Evolutionary conservation across 2,888 invertebrate genomes (phyloP), one percentile per base, ranked within the genome.

Genomic region (Nomada ferruginata): DNA sequence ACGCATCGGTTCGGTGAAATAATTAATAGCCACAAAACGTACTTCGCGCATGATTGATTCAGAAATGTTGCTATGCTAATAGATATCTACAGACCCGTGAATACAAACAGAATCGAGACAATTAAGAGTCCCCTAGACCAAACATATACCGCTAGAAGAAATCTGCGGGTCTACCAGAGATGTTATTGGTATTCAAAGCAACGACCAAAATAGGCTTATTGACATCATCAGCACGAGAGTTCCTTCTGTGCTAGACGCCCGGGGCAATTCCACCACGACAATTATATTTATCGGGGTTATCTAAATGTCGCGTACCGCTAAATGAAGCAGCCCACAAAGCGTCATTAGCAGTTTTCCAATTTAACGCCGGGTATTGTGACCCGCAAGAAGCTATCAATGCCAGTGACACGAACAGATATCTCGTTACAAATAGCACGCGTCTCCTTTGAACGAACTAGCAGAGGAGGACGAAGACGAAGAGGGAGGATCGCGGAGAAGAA

Each of bases 351-450:
- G 42, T 55, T n/a, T 75, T 44, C 69, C 61, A 69, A 69, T 61
- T 42, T 26, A 69, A 53, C 69, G 60, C n/a, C 65, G n/a, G 10
- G 20, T 13, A 61, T 29, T 42, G 61, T 69, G 69, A 44, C 53
- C 53, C 52, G 23, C 20, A 42, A 26, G 15, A 18, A 11, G 61
- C 36, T 66, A 78, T 69, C 69, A 59, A 57, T 64, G 57, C 63
- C 63, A n/a, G 26, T 52, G 53, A 69, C 68, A 59, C 64, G 18
- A 20, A 44, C 71, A 65, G 76, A 66, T 76, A 74, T 66, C 76
- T 84, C 71, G 75, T 76, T 71, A 66, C 76, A 68, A 77, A 74
- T 84, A 84, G 73, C 71, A 68, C 69, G 42, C 36, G 70, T 59
- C 53, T 66, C 42, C 69, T 59, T 42, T 29, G 61, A 70, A 29